These are phyloP conservation scores for Typhlichthys eigenmanni DNA, from an alignment of 2,797 vertebrate genomes.

Conservation along the genomic window DNA sequence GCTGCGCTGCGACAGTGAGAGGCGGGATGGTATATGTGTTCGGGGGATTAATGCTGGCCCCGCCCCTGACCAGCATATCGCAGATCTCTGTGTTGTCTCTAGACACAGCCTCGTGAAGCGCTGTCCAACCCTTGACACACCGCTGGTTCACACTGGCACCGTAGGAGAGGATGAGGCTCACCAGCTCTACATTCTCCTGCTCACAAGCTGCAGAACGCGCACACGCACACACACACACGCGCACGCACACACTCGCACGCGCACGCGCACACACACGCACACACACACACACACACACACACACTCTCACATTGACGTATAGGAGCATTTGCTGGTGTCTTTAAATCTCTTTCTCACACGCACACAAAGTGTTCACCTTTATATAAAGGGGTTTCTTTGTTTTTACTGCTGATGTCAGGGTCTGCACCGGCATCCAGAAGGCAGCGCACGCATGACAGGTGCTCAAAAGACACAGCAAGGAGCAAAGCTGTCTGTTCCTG, in stretches of 20 bases:
- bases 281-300: too few relatives aligned
- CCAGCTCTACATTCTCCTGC: conserved; percentile 80
- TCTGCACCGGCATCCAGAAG: conserved; percentile 90
- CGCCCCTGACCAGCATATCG: conserved; percentile 82
- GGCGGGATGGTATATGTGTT: conserved; percentile 88
- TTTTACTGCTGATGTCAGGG: conserved; percentile 91
- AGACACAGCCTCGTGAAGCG: conserved; percentile 89
- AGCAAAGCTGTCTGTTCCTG: conserved; percentile 91
- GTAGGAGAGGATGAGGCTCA: conserved; percentile 81
- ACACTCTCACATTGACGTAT: too few relatives aligned
- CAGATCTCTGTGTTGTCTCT: conserved; percentile 85
- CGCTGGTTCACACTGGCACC: conserved; percentile 90
- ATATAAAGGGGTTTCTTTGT: conserved; percentile 92
- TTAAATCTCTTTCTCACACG: background rate
- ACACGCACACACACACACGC: background rate
- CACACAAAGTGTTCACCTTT: conserved; percentile 82
- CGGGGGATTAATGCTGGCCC: conserved; percentile 84
- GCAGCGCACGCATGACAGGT: conserved; percentile 83
- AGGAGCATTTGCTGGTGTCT: too few relatives aligned
- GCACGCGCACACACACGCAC: too few relatives aligned
- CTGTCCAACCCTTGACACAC: conserved; percentile 89
- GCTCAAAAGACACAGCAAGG: conserved; percentile 83
- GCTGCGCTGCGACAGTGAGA: conserved; percentile 89
- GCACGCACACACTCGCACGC: too few relatives aligned
- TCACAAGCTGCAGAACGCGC: conserved; percentile 82